Base-by-base conservation (phyloP, 1,140 invertebrate species). In the Drosophila nasuta region DNA sequence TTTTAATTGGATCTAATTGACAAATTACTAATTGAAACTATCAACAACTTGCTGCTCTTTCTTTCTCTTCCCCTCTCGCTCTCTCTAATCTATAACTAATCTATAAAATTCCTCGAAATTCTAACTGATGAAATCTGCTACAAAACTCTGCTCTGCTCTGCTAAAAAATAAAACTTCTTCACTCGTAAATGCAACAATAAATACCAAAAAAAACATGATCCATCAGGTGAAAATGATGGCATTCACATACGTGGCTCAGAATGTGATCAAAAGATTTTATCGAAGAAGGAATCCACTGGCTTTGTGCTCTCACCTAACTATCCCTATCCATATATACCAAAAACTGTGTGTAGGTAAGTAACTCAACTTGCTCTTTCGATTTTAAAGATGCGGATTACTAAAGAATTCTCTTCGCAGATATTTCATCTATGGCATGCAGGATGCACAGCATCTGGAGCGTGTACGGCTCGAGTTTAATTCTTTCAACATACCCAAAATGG, bases 351-450 rank as follows among this genome's bases (percentile, higher is more conserved):
- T 94, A 96, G 94, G 94, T 94, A 66, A 94, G 94, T 92, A 3
- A 20, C 1, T 35, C 6, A 35, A 8, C 2, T 3, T 13, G 6
- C 1, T 7, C 1, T 15, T n/a, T 17, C n/a, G 0, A 7, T 10
- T 56, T 1, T 28, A 17, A 35, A 1, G 28, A 6, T 58, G 20
- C 1, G 6, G 0, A 1, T 38, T 5, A 4, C 13, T 43, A 11
- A 41, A 41, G 0, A 4, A 17, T 11, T 11, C 13, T 43, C 0
- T 56, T n/a, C 11, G 0, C 93, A 95, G 97, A 93, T 99, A 99
- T 94, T 99, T 98, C 95, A 97, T 99, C 92, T 99, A 99, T 93
- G 98, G 98, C 75, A 96, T 99, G 94, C 97, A 98, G 94, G 98
- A 99, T 93, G 96, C 96, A 60, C 97, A 99, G 92, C 96, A 98